Base-by-base conservation (phyloP, 2,888 invertebrate genomes). In the Sclerodermus sp. region DNA sequence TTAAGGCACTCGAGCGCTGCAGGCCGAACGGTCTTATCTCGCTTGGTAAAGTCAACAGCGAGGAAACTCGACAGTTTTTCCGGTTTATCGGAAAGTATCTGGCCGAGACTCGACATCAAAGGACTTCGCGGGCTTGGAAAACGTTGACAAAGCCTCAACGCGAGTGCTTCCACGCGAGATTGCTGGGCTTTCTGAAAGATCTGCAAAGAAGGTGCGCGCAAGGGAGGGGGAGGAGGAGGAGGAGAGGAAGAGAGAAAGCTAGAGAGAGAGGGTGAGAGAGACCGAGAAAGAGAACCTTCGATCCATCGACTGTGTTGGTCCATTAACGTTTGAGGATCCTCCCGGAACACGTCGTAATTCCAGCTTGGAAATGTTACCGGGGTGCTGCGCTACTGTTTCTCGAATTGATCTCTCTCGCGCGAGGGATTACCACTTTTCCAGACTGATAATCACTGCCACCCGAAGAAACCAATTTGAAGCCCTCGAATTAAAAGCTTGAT, bases 1-100 rank as follows among this genome's bases (percentile, higher is more conserved):
- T 45, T 45, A 32, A 9, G 29, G 44, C 40, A 34, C 10, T 16
- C 38, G 38, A 16, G 38, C 9, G 17, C 3, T 16, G 16, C 17
- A 16, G 38, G 5, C 38, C 15, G 51, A 45, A 5, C 45, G 23
- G 30, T 31, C 45, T 55, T 55, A 55, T 55, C 55, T 47, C 15
- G 5, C 30, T 34, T 30, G 3, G 39, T 5, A 39, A 39, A 39
- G 39, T 16, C 10, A 39, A 16, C 15, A 17, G 23, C 18, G 41
- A 12, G 41, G 41, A 29, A 23, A n/a, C 29, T 23, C 29, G 43
- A 52, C 43, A 36, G 46, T 44, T 51, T 45, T 38, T 47, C 31
- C 44, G 48, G 46, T 51, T 54, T 44, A 51, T 53, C 38, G 41
- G 42, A 30, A 47, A 37, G 17, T 40, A 34, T 40, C 39, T 43